Percentiles rank a stretch among this genome's conserved stretches.
These are phyloP conservation scores for Drosophila lini DNA, from an alignment of 1,140 invertebrate species.

Conservation along the genomic window DNA sequence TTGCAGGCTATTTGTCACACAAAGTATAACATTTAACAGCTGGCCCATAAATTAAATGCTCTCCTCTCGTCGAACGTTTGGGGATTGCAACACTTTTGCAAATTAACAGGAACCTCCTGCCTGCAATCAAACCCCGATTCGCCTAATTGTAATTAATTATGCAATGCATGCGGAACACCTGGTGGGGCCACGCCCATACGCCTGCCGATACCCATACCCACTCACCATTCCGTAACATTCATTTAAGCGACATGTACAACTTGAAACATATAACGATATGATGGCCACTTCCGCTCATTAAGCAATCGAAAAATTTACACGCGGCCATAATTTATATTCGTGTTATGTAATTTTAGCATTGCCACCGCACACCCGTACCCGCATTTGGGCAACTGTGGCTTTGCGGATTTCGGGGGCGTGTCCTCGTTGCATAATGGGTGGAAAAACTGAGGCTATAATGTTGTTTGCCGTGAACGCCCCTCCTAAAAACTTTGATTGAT, in stretches of 20 bases:
- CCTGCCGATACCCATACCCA: conserved; percentile 1
- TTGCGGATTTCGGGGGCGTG: conserved; percentile 27
- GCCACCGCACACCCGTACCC: conserved; percentile 22
- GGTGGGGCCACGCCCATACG: conserved; percentile 50
- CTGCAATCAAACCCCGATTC: conserved; percentile 43
- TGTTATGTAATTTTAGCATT: conserved; percentile 32
- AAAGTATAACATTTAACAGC: conserved; percentile 78
- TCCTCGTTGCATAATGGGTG: conserved; percentile 15
- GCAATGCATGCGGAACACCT: conserved; percentile 58
- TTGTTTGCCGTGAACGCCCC: conserved; percentile 16
- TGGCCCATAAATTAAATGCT: conserved; percentile 72
- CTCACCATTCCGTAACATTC: conserved; percentile 24
- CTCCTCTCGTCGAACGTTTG: conserved; percentile 54
- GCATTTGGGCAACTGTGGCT: conserved; percentile 37
- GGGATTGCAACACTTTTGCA: conserved; percentile 69
- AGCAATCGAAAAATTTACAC: conserved; percentile 83
- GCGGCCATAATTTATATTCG: conserved; percentile 68
- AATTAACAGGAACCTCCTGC: conserved; percentile 63
- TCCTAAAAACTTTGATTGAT: conserved; percentile 41
- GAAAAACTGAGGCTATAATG: conserved; percentile 34
- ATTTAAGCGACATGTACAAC: conserved; percentile 74
- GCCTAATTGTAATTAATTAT: conserved; percentile 80
- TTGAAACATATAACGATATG: conserved; percentile 69
- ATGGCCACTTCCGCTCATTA: conserved; percentile 84
- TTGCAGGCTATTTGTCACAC: conserved; percentile 74